A percentile compares a stretch with the other conserved stretches of the same genome.
These are phyloP conservation scores for Sinella curviseta DNA, from an alignment of 1,140 invertebrate genomes.

Conservation along the genomic window DNA sequence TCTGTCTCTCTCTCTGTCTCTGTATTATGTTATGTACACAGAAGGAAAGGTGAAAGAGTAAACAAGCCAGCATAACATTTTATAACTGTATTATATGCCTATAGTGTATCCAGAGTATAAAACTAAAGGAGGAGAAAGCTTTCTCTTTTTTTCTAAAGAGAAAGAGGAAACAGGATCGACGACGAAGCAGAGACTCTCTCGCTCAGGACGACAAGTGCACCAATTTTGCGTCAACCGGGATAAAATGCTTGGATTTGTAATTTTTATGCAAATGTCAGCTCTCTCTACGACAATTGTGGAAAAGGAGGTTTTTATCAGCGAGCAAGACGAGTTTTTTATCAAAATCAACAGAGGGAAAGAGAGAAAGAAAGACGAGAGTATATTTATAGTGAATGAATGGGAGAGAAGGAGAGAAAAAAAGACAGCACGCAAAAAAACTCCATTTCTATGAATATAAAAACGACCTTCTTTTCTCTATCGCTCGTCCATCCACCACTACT, in stretches of 20 bases:
- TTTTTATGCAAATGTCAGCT: conserved; percentile 27
- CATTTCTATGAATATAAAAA: background rate
- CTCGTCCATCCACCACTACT: too few relatives aligned
- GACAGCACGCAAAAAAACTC: too few relatives aligned
- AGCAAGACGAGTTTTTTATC: conserved; percentile 3
- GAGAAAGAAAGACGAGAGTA: too few relatives aligned
- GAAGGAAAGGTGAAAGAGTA: background rate
- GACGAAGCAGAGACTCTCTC: background rate
- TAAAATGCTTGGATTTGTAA: conserved; percentile 25
- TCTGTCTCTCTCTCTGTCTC: too few relatives aligned
- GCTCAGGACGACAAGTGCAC: background rate
- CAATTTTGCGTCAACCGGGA: background rate
- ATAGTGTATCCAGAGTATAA: too few relatives aligned
- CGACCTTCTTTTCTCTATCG: too few relatives aligned
- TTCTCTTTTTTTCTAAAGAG: background rate
- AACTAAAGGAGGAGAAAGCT: background rate
- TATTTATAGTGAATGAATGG: too few relatives aligned
- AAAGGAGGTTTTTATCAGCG: background rate
- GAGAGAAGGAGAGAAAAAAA: too few relatives aligned
- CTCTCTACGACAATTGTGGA: background rate
- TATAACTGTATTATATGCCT: too few relatives aligned
- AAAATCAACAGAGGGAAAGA: background rate
- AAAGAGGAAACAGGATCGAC: background rate
- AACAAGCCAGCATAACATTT: too few relatives aligned
- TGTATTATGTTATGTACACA: background rate